A percentile compares a stretch with the other conserved stretches of the same genome.
phyloP scores from a whole-genome alignment of 2,113 vertebrate species.

The Chelonoidis abingdonii region DNA sequence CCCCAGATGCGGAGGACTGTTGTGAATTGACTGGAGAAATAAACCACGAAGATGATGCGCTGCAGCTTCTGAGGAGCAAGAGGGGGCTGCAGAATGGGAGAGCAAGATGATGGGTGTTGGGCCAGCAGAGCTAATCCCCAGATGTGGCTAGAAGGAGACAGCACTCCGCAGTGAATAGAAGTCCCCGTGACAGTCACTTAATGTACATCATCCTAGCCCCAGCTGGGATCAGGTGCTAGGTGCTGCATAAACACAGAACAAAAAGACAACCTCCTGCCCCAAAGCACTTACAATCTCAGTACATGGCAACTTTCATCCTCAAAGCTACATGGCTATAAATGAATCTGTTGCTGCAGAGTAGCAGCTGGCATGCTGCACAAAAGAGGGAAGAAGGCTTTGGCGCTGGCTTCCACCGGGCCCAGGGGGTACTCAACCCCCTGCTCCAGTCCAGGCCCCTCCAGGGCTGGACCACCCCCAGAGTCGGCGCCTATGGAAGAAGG shows the following conservation, averaged over 20 bases:
- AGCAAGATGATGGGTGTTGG: background rate
- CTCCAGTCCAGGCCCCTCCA: too few species aligned
- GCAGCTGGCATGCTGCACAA: background rate
- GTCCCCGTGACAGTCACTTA: background rate
- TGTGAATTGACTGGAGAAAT: background rate
- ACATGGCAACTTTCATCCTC: rapidly evolving
- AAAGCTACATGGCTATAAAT: rapidly evolving
- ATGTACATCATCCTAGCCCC: background rate
- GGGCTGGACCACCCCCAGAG: too few species aligned
- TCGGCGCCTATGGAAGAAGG: too few species aligned
- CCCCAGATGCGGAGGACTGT: too few species aligned
- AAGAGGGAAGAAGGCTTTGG: background rate
- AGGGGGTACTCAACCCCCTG: too few species aligned
- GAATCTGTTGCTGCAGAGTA: background rate
- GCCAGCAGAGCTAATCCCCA: background rate
- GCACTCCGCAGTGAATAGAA: background rate
- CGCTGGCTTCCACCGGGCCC: too few species aligned
- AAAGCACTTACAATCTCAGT: background rate
- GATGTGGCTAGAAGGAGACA: background rate
- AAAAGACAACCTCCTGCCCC: background rate
- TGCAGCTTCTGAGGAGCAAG: background rate
- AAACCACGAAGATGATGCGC: too few species aligned
- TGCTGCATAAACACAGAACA: background rate
- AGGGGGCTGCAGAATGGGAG: background rate
- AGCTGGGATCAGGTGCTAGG: background rate